These are phyloP conservation scores for Sterrhoptilus dennistouni DNA, from an alignment of 2,113 vertebrate species.

Conservation along the genomic window DNA sequence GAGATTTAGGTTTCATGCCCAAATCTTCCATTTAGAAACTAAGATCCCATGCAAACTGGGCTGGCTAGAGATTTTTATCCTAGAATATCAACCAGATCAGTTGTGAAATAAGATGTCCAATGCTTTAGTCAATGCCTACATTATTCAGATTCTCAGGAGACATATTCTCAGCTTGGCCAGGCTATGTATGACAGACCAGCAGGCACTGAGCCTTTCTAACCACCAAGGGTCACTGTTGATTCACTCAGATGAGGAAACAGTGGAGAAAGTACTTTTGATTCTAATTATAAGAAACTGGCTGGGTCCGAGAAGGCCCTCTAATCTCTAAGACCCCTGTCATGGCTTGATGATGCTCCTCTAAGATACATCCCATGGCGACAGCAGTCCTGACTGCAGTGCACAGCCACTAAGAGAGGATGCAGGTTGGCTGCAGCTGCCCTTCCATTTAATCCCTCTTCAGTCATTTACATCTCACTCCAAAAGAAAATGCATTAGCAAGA, in stretches of 20 bases:
- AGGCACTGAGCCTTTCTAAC: slow-evolving; percentile 26
- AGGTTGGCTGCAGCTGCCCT: neutral
- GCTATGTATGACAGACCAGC: neutral
- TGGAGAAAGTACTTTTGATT: neutral
- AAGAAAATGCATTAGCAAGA: neutral
- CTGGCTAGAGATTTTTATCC: neutral
- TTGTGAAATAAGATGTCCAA: neutral
- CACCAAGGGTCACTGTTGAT: slow-evolving; percentile 68
- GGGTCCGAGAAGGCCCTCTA: neutral
- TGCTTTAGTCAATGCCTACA: neutral
- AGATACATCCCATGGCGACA: neutral
- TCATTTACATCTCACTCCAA: neutral
- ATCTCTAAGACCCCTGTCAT: neutral
- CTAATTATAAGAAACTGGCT: neutral
- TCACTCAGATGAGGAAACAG: neutral
- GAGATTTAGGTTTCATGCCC: neutral
- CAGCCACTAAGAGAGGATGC: neutral
- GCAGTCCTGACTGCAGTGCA: neutral
- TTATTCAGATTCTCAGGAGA: neutral
- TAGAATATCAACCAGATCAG: neutral
- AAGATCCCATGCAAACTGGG: neutral
- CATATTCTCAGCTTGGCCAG: neutral
- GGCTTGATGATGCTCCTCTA: neutral
- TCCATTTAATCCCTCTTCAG: neutral
- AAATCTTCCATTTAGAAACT: neutral